phyloP scores from a whole-genome alignment of 2,888 invertebrate species.

The Nowickia ferox region DNA sequence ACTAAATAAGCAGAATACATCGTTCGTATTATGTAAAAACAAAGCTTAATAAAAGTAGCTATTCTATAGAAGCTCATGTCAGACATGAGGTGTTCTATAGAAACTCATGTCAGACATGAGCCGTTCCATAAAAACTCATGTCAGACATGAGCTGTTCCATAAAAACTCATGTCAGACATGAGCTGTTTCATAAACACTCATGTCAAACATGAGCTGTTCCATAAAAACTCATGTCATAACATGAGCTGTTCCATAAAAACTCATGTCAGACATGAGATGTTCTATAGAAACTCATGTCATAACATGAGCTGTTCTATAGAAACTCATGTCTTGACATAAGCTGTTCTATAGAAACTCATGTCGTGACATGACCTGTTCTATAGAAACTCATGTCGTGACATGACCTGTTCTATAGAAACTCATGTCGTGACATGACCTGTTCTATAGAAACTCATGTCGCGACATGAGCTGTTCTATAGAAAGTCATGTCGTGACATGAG shows the following conservation, averaged over 20 bases:
- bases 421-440: too few relatives aligned
- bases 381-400: too few relatives aligned
- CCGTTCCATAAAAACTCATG: not conserved
- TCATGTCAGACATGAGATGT: not conserved
- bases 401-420: too few relatives aligned
- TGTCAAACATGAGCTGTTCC: not conserved
- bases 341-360: not conserved
- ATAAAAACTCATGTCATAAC: not conserved
- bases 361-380: too few relatives aligned
- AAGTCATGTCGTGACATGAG: too few relatives aligned
- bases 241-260: not conserved
- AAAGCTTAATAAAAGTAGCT: too few relatives aligned
- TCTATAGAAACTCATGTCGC: too few relatives aligned
- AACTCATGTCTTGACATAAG: not conserved
- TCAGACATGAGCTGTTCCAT: not conserved
- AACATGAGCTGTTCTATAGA: not conserved
- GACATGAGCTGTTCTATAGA: too few relatives aligned
- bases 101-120: slow-evolving; percentile 3
- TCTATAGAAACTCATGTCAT: not conserved
- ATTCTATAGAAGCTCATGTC: not conserved
- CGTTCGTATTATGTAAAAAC: too few relatives aligned
- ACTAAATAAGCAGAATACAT: too few relatives aligned
- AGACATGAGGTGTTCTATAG: not conserved
- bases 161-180: not conserved
- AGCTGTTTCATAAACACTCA: not conserved